phyloP scores from a whole-genome alignment of 1,140 invertebrate species.

The Oryzaephilus surinamensis region DNA sequence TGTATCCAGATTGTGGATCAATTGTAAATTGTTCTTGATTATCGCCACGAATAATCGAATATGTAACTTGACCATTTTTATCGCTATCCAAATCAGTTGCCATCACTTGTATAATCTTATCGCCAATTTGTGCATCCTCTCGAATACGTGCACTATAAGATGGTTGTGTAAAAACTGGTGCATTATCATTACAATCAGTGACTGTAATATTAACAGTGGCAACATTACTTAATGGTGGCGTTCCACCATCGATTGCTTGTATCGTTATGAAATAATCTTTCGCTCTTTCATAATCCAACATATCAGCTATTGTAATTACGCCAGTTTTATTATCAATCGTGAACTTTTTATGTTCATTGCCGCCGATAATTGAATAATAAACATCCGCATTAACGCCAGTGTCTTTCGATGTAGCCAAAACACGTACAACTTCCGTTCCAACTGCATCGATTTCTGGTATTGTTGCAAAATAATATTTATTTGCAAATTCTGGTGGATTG shows the following conservation, averaged over 20 bases:
- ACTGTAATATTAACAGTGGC: slow-evolving; percentile 82
- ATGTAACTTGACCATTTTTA: slow-evolving; percentile 66
- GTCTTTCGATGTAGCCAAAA: slow-evolving; percentile 85
- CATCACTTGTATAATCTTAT: slow-evolving; percentile 58
- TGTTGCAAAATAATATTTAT: slow-evolving; percentile 60
- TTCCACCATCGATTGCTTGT: slow-evolving; percentile 78
- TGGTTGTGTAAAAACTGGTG: slow-evolving; percentile 69
- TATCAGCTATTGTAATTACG: slow-evolving; percentile 62
- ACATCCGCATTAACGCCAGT: slow-evolving; percentile 89
- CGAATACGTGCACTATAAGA: slow-evolving; percentile 67
- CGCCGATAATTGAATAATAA: slow-evolving; percentile 77
- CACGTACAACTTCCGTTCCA: slow-evolving; percentile 65
- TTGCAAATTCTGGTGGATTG: slow-evolving; percentile 85
- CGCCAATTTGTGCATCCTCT: slow-evolving; percentile 64
- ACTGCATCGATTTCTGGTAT: slow-evolving; percentile 65
- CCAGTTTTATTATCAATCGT: slow-evolving; percentile 62
- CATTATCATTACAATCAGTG: slow-evolving; percentile 82
- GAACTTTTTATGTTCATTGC: slow-evolving; percentile 82
- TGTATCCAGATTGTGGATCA: slow-evolving; percentile 65
- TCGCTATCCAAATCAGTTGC: slow-evolving; percentile 75
- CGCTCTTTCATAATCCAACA: slow-evolving; percentile 75
- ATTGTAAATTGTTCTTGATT: slow-evolving; percentile 66
- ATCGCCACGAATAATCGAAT: slow-evolving; percentile 72
- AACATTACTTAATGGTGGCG: slow-evolving; percentile 73
- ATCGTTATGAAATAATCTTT: slow-evolving; percentile 82